A percentile compares a stretch with the other conserved stretches of the same genome.
Evolutionary conservation across 2,113 vertebrate genomes (phyloP).

Genomic region (Fregetta grallaria): DNA sequence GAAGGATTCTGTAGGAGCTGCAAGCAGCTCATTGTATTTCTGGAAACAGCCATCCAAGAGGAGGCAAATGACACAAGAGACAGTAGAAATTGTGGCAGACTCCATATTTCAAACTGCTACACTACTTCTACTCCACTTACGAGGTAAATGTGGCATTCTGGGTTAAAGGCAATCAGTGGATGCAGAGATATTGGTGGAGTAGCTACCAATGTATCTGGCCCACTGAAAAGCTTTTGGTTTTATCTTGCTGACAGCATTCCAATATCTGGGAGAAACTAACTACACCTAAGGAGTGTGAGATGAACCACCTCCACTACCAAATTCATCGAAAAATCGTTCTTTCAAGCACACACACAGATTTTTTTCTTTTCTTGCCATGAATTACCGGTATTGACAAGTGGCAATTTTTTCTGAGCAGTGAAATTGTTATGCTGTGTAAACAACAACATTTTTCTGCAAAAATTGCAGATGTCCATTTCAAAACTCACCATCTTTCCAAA

Average conservation of each 20-base stretch:
- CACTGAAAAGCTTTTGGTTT: not conserved
- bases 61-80: not conserved
- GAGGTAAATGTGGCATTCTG: not conserved
- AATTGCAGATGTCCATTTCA: not conserved
- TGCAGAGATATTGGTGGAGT: not conserved
- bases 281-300: not conserved
- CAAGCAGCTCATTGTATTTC: not conserved
- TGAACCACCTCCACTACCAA: not conserved
- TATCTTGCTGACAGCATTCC: not conserved
- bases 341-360: not conserved
- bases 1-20: not conserved
- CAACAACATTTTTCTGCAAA: not conserved
- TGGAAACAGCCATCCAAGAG: not conserved
- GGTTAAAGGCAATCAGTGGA: not conserved
- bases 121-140: not conserved
- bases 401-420: not conserved
- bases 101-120: not conserved
- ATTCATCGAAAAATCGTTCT: not conserved
- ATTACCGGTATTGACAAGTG: not conserved
- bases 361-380: not conserved
- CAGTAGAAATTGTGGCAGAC: not conserved
- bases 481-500: not conserved
- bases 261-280: not conserved
- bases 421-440: not conserved
- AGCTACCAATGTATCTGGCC: not conserved